Base-by-base conservation (phyloP, 2,888 invertebrate species). In the Synanthedon formicaeformis region DNA sequence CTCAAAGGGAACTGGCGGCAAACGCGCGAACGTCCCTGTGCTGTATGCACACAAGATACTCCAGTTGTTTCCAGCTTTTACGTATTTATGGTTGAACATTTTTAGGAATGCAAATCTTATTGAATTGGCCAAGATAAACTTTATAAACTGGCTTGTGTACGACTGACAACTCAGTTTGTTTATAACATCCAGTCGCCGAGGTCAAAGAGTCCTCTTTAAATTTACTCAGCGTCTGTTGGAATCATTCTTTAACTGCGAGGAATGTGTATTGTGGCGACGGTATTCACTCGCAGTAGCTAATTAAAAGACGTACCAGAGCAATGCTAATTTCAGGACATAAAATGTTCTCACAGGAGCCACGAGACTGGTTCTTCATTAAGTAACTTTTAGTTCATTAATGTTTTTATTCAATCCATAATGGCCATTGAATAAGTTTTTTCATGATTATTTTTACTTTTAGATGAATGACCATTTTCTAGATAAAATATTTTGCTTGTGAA, bases 1-100 rank as follows among this genome's bases (percentile, higher is more conserved):
- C 71, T 69, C 74, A 78, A 74, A 79, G 81, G 79, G 74, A 75
- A 69, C 71, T 67, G 66, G 65, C 58, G 63, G 57, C 50, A 18
- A 23, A 13, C 8, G 27, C 40, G 27, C 10, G 49, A 49, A 13
- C 14, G 12, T 14, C 34, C 34, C 34, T 34, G 34, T 14, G 5
- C 34, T 34, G 8, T 13, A 45, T 45, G 45, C 45, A 45, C 45
- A 45, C n/a, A 12, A 45, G 45, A 45, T 45, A 14, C 45, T 45
- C n/a, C 13, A 45, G n/a, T 11, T 45, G 45, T 3, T 45, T 45
- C 45, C 14, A 45, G 45, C 45, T 45, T 14, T 34, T 34, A 34
- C 4, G 45, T 45, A 45, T 13, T 45, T 45, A 45, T 45, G 11
- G 14, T 45, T 45, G 45, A 45, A 13, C 2, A 45, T 45, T 45